A percentile compares a stretch with the other conserved stretches of the same genome.
Evolutionary conservation across 2,888 invertebrate species (phyloP).

Genomic region (Synanthedon tipuliformis): DNA sequence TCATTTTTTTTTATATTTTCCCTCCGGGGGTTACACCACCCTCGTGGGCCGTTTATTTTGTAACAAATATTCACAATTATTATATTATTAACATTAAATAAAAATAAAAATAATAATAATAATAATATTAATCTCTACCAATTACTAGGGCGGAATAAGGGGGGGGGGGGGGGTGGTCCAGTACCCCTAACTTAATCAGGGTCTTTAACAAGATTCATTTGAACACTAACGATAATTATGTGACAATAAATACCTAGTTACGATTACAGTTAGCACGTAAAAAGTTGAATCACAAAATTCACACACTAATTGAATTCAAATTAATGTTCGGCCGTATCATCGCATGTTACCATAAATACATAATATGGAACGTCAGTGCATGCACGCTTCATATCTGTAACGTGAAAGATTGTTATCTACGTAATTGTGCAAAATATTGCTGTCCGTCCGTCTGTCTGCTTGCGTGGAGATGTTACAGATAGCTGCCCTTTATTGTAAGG

Average conservation of each 20-base stretch:
- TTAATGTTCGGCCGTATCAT: background rate
- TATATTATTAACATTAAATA: no score
- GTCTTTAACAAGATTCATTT: no score
- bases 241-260: background rate
- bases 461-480: constrained; percentile 23
- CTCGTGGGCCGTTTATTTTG: no score
- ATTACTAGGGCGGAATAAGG: no score
- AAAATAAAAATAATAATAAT: no score
- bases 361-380: constrained; percentile 20
- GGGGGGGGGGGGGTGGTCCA: no score
- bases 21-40: no score
- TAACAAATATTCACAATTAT: no score
- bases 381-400: constrained; percentile 39
- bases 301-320: background rate
- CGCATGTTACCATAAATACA: background rate
- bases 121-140: no score
- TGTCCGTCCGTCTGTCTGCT: constrained; percentile 37
- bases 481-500: constrained; percentile 16
- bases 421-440: constrained; percentile 58
- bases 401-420: constrained; percentile 39
- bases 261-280: background rate
- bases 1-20: no score
- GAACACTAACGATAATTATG: background rate
- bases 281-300: background rate
- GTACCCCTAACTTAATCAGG: no score